A percentile compares a stretch with the other conserved stretches of the same genome.
Evolutionary conservation across 2,113 vertebrate species (phyloP).

Genomic region (Sceloporus undulatus): DNA sequence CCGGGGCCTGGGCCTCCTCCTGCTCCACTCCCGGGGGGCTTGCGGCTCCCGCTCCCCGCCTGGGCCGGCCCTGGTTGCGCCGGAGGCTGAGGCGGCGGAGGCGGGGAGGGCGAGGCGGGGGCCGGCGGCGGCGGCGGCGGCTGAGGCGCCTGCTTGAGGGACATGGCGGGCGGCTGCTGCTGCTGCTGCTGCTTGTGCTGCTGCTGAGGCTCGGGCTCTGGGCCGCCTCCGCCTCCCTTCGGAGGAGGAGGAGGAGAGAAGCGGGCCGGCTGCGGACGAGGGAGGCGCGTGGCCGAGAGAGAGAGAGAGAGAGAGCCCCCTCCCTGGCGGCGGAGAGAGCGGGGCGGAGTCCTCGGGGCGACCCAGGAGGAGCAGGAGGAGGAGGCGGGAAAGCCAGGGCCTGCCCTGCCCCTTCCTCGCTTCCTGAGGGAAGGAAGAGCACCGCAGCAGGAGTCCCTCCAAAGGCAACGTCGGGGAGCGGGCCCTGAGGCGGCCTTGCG

Average conservation of each 20-base stretch:
- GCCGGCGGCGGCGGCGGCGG: neutral
- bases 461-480: no score
- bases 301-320: no score
- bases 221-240: neutral
- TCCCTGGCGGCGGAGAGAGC: no score
- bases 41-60: slow-evolving; percentile 79
- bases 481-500: no score
- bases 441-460: no score
- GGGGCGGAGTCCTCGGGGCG: no score
- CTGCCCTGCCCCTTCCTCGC: neutral
- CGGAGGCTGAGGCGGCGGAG: slow-evolving; percentile 79
- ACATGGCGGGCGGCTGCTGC: slow-evolving; percentile 36
- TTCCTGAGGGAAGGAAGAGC: neutral
- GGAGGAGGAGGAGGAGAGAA: slow-evolving; percentile 48
- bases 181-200: no score
- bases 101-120: slow-evolving; percentile 1
- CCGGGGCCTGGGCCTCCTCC: slow-evolving; percentile 69
- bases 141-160: slow-evolving; percentile 76
- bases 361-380: slow-evolving; percentile 55
- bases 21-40: slow-evolving; percentile 71
- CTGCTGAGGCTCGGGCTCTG: no score
- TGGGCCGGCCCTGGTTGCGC: slow-evolving; percentile 69
- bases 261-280: slow-evolving; percentile 75
- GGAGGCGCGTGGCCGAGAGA: slow-evolving; percentile 67
- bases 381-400: slow-evolving; percentile 30